Percentiles rank a stretch among this genome's conserved stretches.
phyloP scores from a whole-genome alignment of 1,140 invertebrate species.

The Drosophila arawakana region DNA sequence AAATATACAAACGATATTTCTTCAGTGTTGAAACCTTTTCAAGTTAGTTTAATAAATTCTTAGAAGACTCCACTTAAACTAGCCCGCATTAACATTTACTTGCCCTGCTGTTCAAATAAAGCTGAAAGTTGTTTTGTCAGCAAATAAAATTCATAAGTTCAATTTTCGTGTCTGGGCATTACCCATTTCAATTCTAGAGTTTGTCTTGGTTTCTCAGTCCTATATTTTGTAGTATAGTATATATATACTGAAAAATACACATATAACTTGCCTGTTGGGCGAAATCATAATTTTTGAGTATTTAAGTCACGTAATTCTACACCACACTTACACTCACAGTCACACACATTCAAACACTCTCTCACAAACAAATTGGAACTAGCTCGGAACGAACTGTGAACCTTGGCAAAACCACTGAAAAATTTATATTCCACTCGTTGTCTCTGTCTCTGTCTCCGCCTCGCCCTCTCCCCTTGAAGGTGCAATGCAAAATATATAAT shows the following conservation, averaged over 20 bases:
- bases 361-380: slow-evolving; percentile 42
- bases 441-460: not conserved
- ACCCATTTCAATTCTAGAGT: slow-evolving; percentile 24
- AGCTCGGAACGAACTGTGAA: slow-evolving; percentile 30
- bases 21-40: not conserved
- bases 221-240: not conserved
- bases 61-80: not conserved
- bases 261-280: slow-evolving; percentile 37
- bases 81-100: slow-evolving; percentile 10
- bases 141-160: slow-evolving; percentile 35
- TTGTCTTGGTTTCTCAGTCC: slow-evolving; percentile 8
- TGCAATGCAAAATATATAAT: slow-evolving; percentile 21
- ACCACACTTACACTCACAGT: slow-evolving; percentile 28
- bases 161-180: slow-evolving; percentile 31
- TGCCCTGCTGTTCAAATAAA: slow-evolving; percentile 18
- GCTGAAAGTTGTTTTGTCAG: slow-evolving; percentile 31
- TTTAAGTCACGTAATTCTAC: slow-evolving; percentile 54
- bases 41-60: not conserved
- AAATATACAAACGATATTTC: not conserved
- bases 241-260: not conserved
- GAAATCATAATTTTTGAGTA: slow-evolving; percentile 54
- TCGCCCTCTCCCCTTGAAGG: slow-evolving; percentile 1
- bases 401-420: slow-evolving; percentile 48
- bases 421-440: slow-evolving; percentile 43
- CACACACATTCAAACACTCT: slow-evolving; percentile 36